These are phyloP conservation scores for Avahi laniger DNA, from an alignment of 2,797 vertebrate genomes.

Conservation along the genomic window DNA sequence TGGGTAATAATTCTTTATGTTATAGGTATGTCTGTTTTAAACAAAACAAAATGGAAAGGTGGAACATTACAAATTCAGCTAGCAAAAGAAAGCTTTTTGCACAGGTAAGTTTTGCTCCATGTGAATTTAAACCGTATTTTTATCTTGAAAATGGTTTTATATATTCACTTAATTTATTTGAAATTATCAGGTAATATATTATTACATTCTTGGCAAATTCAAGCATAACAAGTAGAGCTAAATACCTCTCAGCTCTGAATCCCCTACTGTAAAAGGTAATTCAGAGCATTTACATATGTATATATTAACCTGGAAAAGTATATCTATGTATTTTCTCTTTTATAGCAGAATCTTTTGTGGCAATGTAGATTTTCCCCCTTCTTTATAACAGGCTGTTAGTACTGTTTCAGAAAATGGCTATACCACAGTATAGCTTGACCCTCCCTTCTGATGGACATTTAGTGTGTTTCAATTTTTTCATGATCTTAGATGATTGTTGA, in stretches of 20 bases:
- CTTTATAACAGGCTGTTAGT: not conserved
- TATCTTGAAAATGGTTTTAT: slow-evolving; percentile 23
- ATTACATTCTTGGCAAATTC: not conserved
- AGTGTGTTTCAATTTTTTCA: not conserved
- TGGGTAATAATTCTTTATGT: slow-evolving; percentile 42
- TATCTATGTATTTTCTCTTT: not conserved
- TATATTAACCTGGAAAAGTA: not conserved
- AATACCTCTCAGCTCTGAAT: not conserved
- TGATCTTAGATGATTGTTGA: not conserved
- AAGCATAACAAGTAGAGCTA: not conserved
- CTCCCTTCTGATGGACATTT: not conserved
- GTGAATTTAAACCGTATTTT: slow-evolving; percentile 29
- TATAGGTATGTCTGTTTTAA: slow-evolving; percentile 91
- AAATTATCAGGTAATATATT: not conserved
- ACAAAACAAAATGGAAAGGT: slow-evolving; percentile 97
- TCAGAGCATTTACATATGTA: not conserved
- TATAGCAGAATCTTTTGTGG: not conserved
- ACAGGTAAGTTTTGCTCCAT: slow-evolving; percentile 86
- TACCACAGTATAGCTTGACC: not conserved
- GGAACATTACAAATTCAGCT: slow-evolving; percentile 93
- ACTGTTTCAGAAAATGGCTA: not conserved
- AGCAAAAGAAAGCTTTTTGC: slow-evolving; percentile 96
- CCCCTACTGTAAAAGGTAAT: not conserved
- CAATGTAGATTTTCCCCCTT: not conserved
- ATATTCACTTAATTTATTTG: slow-evolving; percentile 16